These are phyloP conservation scores for Macaca fascicularis DNA, from an alignment of 2,113 vertebrate species.

Conservation along the genomic window DNA sequence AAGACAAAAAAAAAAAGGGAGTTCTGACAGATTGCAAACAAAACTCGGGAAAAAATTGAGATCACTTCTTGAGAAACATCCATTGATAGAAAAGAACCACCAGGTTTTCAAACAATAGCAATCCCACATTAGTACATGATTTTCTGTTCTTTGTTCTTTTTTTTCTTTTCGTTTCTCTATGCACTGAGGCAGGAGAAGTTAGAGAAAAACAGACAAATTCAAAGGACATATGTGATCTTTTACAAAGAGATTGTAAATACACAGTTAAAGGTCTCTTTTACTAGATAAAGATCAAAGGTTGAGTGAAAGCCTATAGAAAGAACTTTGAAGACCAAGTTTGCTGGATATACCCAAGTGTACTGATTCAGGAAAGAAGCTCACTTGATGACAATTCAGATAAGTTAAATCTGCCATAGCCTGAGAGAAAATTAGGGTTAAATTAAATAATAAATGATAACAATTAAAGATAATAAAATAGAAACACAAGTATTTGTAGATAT, in stretches of 20 bases:
- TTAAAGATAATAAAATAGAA: conserved; percentile 16
- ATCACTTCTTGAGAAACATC: background rate
- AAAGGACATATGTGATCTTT: background rate
- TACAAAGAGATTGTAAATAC: background rate
- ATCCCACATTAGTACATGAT: background rate
- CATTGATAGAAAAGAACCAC: background rate
- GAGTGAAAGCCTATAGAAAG: background rate
- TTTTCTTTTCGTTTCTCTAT: background rate
- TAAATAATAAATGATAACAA: background rate
- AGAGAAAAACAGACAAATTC: background rate
- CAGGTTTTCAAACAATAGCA: background rate
- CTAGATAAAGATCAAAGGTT: background rate
- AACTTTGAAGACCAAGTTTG: conserved; percentile 3
- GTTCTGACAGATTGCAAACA: background rate
- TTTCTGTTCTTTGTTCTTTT: background rate
- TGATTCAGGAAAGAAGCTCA: background rate
- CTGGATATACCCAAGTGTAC: background rate
- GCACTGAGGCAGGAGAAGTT: background rate
- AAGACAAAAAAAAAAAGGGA: background rate
- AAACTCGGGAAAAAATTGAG: background rate
- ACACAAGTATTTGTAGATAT: background rate
- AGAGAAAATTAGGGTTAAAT: background rate
- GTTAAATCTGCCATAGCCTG: background rate
- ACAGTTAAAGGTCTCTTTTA: background rate
- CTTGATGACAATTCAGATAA: background rate